A percentile compares a stretch with the other conserved stretches of the same genome.
Evolutionary conservation across 2,888 invertebrate genomes (phyloP).

Genomic region (Augochlorella aurata): DNA sequence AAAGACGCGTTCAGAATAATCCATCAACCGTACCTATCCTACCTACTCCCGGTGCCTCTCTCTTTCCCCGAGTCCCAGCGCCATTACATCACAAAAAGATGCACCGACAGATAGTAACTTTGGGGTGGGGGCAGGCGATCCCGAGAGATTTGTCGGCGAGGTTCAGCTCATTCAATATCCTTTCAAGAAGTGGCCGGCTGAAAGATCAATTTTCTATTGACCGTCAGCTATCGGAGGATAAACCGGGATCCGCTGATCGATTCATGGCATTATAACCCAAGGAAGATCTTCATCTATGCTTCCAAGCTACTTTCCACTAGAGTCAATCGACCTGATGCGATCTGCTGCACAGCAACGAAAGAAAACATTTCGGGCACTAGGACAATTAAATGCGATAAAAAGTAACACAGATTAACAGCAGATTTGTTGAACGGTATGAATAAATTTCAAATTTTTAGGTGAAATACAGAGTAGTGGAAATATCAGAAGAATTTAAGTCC

Average conservation of each 20-base stretch:
- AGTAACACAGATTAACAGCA: not conserved
- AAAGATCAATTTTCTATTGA: slow-evolving; percentile 39
- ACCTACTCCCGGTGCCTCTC: slow-evolving; percentile 31
- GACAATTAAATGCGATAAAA: not conserved
- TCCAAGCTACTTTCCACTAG: not conserved
- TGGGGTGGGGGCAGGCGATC: slow-evolving; percentile 42
- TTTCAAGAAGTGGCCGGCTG: slow-evolving; percentile 26
- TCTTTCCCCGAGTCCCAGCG: slow-evolving; percentile 24
- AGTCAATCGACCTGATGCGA: not conserved
- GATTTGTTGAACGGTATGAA: not conserved
- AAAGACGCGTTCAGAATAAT: slow-evolving; percentile 70
- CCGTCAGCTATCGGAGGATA: slow-evolving; percentile 17
- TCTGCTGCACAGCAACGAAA: not conserved
- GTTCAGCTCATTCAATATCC: slow-evolving; percentile 37
- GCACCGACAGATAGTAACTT: slow-evolving; percentile 58
- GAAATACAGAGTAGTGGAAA: no score
- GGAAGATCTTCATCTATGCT: slow-evolving; percentile 18
- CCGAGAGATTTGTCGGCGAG: slow-evolving; percentile 49
- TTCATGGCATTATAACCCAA: slow-evolving; percentile 14
- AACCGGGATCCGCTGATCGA: slow-evolving; percentile 32
- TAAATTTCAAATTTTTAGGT: no score
- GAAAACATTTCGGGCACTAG: not conserved
- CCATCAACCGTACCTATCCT: slow-evolving; percentile 64
- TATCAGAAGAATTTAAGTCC: no score
- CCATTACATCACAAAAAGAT: slow-evolving; percentile 48